phyloP scores from a whole-genome alignment of 2,797 vertebrate genomes.

The Phoeniculus purpureus region DNA sequence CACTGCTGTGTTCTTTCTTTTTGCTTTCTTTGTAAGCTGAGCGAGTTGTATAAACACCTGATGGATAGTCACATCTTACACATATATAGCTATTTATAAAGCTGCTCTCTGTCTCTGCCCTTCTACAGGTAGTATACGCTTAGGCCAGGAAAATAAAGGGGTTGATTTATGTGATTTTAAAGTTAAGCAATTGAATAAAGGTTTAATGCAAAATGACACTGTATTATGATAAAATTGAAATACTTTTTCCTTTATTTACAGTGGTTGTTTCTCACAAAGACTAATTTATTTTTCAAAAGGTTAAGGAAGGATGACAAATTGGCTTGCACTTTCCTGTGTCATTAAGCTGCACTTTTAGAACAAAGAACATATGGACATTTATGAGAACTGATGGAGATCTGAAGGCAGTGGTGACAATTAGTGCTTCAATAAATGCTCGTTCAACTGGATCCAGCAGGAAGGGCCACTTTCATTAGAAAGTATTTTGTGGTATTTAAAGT shows the following conservation, averaged over 20 bases:
- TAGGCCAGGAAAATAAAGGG: not conserved
- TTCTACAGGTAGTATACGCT: not conserved
- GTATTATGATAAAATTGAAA: slow-evolving; percentile 17
- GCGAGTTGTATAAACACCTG: not conserved
- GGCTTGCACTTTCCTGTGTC: slow-evolving; percentile 83
- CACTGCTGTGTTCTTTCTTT: not conserved
- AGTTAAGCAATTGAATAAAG: not conserved
- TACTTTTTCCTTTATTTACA: slow-evolving; percentile 55
- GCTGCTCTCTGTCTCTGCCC: not conserved
- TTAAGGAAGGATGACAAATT: slow-evolving; percentile 84
- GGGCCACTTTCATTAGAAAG: slow-evolving; percentile 46
- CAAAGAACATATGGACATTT: slow-evolving; percentile 77
- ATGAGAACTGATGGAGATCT: slow-evolving; percentile 61
- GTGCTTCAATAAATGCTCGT: slow-evolving; percentile 80
- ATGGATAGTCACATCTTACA: not conserved
- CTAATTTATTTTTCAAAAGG: slow-evolving; percentile 76
- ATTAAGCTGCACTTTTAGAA: slow-evolving; percentile 83
- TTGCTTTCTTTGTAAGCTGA: not conserved
- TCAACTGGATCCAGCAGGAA: slow-evolving; percentile 69
- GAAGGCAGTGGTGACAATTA: slow-evolving; percentile 82
- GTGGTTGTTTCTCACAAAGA: slow-evolving; percentile 66
- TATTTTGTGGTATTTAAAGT: slow-evolving; percentile 28
- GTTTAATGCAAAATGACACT: not conserved
- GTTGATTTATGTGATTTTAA: not conserved
- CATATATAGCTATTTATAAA: not conserved